Evolutionary conservation across 2,113 vertebrate genomes (phyloP).

Genomic region (Phalacrocorax brasilianus): DNA sequence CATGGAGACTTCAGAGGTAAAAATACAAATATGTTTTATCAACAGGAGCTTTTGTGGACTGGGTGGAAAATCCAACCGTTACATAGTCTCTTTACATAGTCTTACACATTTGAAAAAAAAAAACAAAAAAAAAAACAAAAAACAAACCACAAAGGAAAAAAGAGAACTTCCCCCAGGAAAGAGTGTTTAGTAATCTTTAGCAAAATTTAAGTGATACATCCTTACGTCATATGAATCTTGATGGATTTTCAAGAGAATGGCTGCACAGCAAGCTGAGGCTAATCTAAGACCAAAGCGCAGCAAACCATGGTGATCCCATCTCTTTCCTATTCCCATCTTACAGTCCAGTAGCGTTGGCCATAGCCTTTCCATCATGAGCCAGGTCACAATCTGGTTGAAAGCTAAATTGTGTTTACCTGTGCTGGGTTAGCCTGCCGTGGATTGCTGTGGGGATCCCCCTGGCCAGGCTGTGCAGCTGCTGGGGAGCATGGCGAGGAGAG

Average conservation of each 20-base stretch:
- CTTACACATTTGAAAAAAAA: background rate
- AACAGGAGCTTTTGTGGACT: background rate
- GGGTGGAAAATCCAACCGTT: background rate
- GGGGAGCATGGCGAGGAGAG: rapidly evolving
- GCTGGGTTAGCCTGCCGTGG: background rate
- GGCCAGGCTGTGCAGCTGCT: background rate
- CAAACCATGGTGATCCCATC: background rate
- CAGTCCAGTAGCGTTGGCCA: background rate
- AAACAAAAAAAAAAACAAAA: too few species aligned
- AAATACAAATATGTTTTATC: background rate
- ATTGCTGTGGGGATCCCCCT: background rate
- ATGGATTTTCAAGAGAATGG: background rate
- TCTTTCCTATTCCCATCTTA: background rate
- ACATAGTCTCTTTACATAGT: background rate
- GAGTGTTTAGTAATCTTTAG: background rate
- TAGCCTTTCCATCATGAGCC: background rate
- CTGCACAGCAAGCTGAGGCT: background rate
- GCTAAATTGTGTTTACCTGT: background rate
- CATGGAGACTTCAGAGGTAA: background rate
- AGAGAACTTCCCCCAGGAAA: background rate
- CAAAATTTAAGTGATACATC: background rate
- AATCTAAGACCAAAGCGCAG: background rate
- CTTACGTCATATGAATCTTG: background rate
- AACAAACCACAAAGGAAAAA: background rate
- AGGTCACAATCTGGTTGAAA: background rate